Evolutionary conservation across 1,140 invertebrate genomes (phyloP), one percentile per base, ranked within the genome.

Genomic region (Polypedilum pembai): DNA sequence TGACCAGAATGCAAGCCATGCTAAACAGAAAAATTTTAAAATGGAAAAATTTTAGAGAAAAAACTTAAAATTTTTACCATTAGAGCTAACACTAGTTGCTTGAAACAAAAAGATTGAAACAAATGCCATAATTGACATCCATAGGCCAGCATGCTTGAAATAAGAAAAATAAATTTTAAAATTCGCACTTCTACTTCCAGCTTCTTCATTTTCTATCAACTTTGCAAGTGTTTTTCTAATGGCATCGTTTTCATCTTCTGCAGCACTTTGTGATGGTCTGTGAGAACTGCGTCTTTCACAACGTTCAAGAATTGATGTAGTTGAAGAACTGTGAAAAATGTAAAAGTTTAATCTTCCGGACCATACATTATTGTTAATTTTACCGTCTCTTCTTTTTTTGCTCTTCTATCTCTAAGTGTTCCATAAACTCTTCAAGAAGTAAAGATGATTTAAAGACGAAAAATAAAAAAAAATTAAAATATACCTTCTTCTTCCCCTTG

Each of bases 1-100:
- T 40, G 93, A 92, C 95, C 95, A 98, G 73, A 85, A 78, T 76
- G 92, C 92, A 0, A 98, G 86, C 95, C 96, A 99, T 76, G 97
- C 65, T 69, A 10, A 69, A 69, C 1, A 33, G 24, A n/a, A n/a
- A n/a, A n/a, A n/a, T 65, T 65, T 65, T n/a, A 18, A 65, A 65
- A 65, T 7, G 7, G 17, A 8, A 15, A 56, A 56, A 56, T 56
- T 56, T 12, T n/a, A n/a, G 12, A 12, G 4, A n/a, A 56, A 20
- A 69, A 12, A 20, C 4, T 33, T 20, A 2, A 69, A 12, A 18
- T 1, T 20, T 18, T 20, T 69, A 69, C 65, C 85, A 84, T 96
- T 98, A 21, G 94, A 92, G 76, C 92, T 92, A 75, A 98, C 92
- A 79, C 91, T 91, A 82, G 95, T 94, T 73, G 86, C 86, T 88